Conservation (phyloP, 30 jellyfish, hydroid and myxozoan species). For the Aurelia sp. region DNA sequence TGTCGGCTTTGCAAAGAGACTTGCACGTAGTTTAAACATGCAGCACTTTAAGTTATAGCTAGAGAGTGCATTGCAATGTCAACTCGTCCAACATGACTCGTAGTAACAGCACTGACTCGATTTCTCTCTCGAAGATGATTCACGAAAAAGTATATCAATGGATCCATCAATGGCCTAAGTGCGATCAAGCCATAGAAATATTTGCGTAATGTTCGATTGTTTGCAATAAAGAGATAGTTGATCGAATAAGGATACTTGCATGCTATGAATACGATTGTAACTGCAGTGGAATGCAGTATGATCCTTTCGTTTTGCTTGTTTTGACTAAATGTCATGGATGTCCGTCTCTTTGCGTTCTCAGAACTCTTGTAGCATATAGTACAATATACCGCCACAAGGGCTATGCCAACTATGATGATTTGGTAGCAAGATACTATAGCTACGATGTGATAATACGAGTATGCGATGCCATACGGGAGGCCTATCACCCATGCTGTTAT, state of each 20-base stretch:
- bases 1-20: too few relatives aligned
- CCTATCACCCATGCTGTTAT: constrained; percentile 14
- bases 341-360: too few relatives aligned
- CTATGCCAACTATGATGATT: constrained; percentile 19
- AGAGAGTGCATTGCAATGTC: not conserved
- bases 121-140: constrained; percentile 1
- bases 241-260: constrained; percentile 46
- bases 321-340: not conserved
- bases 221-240: constrained; percentile 13
- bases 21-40: too few relatives aligned
- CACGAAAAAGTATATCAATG: constrained; percentile 26
- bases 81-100: constrained; percentile 6
- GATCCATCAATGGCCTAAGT: constrained; percentile 36
- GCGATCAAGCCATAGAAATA: constrained; percentile 23
- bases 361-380: not conserved
- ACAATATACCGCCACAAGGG: constrained; percentile 9
- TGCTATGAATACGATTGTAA: constrained; percentile 5
- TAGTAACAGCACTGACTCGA: not conserved
- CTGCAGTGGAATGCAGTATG: constrained; percentile 15
- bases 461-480: constrained; percentile 8
- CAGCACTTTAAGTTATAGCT: not conserved
- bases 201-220: constrained; percentile 10
- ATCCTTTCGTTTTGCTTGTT: constrained; percentile 20
- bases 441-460: not conserved
- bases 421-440: constrained; percentile 33